Percentiles rank a stretch among this genome's conserved stretches.
Conservation (phyloP, 37 sponge, comb jelly and placozoan species). For the Agelas oroides region DNA sequence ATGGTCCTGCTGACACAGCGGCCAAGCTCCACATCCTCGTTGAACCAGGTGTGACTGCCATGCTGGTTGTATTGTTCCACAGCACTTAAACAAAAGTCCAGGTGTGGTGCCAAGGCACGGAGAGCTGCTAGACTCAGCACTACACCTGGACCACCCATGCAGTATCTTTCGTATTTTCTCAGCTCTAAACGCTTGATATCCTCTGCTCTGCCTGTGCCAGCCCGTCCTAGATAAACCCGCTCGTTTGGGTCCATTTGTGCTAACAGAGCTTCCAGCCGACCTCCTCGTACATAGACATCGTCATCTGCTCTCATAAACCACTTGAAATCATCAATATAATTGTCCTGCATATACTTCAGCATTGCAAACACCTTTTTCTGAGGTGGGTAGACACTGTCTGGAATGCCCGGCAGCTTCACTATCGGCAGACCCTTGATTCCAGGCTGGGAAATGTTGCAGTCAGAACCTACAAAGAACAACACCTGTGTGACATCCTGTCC, state of each 20-base stretch:
- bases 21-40: conserved; percentile 80
- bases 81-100: conserved; percentile 36
- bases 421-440: conserved; percentile 49
- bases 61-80: conserved; percentile 34
- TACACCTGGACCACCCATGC: conserved; percentile 75
- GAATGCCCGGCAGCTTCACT: conserved; percentile 60
- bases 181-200: conserved; percentile 55
- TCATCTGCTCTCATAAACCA: conserved; percentile 87
- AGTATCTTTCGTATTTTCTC: conserved; percentile 73
- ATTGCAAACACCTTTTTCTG: conserved; percentile 64
- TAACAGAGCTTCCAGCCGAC: conserved; percentile 45
- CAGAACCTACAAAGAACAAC: conserved; percentile 62
- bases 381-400: conserved; percentile 64
- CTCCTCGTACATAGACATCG: conserved; percentile 57
- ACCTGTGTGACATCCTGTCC: conserved; percentile 67
- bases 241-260: conserved; percentile 46
- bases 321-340: conserved; percentile 64
- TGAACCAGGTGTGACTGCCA: conserved; percentile 22
- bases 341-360: conserved; percentile 74
- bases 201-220: conserved; percentile 49
- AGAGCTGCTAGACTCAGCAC: conserved; percentile 46
- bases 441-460: conserved; percentile 52
- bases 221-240: conserved; percentile 68
- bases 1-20: conserved; percentile 66
- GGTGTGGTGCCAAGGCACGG: conserved; percentile 28